Conservation (phyloP, 1,140 invertebrate species). For the Dolichoris vasculosae region DNA sequence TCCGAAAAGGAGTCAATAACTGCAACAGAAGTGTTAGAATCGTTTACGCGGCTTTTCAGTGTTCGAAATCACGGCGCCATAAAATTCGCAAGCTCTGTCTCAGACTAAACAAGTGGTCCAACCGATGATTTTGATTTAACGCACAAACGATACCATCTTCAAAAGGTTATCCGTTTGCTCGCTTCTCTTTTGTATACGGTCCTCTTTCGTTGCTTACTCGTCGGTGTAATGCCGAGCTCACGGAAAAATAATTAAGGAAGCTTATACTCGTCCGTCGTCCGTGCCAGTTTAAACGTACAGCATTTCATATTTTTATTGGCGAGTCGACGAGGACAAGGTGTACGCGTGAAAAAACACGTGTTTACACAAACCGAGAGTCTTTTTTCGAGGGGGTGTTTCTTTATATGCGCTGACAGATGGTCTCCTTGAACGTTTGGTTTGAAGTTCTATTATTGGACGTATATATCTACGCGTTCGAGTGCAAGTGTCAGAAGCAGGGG, state of each 20-base stretch:
- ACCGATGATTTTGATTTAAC: constrained; percentile 7
- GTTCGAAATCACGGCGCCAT: background rate
- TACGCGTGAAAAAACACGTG: constrained; percentile 4
- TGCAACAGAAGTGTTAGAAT: background rate
- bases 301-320: background rate
- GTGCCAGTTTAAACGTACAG: too few relatives aligned
- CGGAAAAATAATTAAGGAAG: background rate
- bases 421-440: background rate
- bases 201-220: too few relatives aligned
- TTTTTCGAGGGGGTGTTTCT: background rate
- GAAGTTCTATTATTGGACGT: background rate
- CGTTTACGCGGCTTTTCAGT: background rate
- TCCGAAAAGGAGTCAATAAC: background rate
- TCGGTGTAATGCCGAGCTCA: background rate
- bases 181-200: too few relatives aligned
- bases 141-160: background rate
- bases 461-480: background rate
- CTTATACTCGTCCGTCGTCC: background rate
- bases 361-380: background rate
- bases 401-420: background rate
- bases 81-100: background rate
- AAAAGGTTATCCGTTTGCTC: background rate
- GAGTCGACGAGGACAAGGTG: background rate
- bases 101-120: constrained; percentile 7
- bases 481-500: background rate